Evolutionary conservation across 1,140 invertebrate species (phyloP), one percentile per base, ranked within the genome.

Genomic region (Drosophila paulistorum): DNA sequence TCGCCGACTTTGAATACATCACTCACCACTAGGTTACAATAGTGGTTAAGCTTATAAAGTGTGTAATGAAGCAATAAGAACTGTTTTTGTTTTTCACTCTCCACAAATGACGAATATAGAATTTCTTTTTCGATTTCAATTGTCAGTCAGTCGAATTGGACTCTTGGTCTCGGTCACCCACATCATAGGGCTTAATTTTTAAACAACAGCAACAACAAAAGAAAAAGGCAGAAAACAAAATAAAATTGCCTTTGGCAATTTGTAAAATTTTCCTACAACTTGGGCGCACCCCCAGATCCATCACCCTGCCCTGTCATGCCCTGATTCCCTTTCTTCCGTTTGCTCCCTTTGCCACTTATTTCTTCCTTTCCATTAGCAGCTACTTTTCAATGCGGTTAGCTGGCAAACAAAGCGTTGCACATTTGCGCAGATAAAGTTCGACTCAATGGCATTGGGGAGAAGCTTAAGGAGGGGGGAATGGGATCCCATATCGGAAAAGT

Each of bases 381-480:
- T 84, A 89, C 74, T 89, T 89, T 89, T 89, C 84, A 89, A 89
- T 89, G 84, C 58, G 84, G 84, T 89, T 89, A 89, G 85, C 80
- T 81, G 67, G 84, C 77, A 89, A 90, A 89, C 84, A 89, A 89
- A 89, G 85, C 84, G 77, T 87, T 89, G 85, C 85, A 89, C 84
- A 89, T 87, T 87, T 84, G 73, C 64, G 77, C 84, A 89, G 85
- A 87, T 87, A 87, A 87, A 87, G 83, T 87, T 87, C 80, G 62
- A 72, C 74, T 80, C 77, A 78, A 89, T 80, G 45, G 45, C 20
- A 51, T 7, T 48, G 14, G 45, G 14, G 45, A 20, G 14, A 37
- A 37, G 3, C 11, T 11, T 13, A 39, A 13, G 9, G 9, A 4
- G 45, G 45, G 14, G 14, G 45, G 7, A 9, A 3, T 48, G 2